Evolutionary conservation across 2,888 invertebrate genomes (phyloP), one percentile per base, ranked within the genome.

Genomic region (Drosophila mimica): DNA sequence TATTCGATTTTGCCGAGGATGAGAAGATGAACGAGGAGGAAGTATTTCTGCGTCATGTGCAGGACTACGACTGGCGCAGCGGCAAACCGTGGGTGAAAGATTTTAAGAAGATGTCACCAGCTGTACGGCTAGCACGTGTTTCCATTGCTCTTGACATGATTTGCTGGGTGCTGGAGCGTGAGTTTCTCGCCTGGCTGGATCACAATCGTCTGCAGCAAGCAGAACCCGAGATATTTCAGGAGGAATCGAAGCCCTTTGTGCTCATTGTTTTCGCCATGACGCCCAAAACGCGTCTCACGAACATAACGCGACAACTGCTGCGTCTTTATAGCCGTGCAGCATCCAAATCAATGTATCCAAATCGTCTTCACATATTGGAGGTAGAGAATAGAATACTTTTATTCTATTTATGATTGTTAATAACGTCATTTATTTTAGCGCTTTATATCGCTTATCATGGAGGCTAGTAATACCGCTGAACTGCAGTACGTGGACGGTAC

Each of bases 171-270:
- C 83, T 95, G 62, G 95, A 95, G 87, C 93, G 92, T 90, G 95
- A 95, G 91, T 93, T 95, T 61, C 93, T 94, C 4, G 94, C 94
- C 85, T 95, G 95, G 94, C 93, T 94, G 81, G 91, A 94, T 68
- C 94, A 94, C 93, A 94, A 93, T 73, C 86, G 91, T 0, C 31
- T 85, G 60, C 76, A 81, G 5, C 74, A 91, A 80, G 52, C 83
- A 58, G 67, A 89, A 79, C 31, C 85, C 17, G 68, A 90, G 78
- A 76, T 90, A 54, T 91, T 91, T 57, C 83, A 78, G 20, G 83
- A 86, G 8, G 88, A 90, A 4, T 82, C 82, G 2, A 86, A 85
- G 34, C 93, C 93, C 0, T 79, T 93, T 43, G 83, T 91, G 2
- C 80, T 91, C 1, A 74, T 80, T 0, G 83, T 92, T 0, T 92